phyloP scores from a whole-genome alignment of 2,888 invertebrate genomes.

The Zhuqinia jingwanae region DNA sequence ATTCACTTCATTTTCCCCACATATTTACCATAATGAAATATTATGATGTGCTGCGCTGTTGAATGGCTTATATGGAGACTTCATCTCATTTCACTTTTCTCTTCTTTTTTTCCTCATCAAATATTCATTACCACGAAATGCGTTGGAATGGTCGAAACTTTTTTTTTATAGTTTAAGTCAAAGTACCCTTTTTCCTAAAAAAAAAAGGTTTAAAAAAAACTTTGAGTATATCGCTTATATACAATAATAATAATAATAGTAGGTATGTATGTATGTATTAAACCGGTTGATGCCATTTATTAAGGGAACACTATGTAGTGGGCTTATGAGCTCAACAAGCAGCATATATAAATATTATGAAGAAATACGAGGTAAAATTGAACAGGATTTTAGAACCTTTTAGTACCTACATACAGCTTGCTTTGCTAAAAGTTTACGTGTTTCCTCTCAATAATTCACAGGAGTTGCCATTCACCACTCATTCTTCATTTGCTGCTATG shows the following conservation, averaged over 20 bases:
- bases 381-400: background rate
- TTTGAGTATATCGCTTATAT: no score
- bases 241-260: no score
- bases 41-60: background rate
- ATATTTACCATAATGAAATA: background rate
- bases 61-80: no score
- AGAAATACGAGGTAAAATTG: background rate
- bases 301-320: no score
- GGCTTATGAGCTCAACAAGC: no score
- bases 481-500: background rate
- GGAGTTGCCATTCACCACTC: conserved; percentile 52
- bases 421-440: conserved; percentile 34
- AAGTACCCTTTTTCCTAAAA: no score
- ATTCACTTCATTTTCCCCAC: no score
- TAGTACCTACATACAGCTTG: no score
- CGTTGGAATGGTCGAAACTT: conserved; percentile 9
- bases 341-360: background rate
- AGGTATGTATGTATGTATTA: no score
- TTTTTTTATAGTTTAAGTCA: background rate
- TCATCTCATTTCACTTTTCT: background rate
- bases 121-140: conserved; percentile 62
- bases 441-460: conserved; percentile 66
- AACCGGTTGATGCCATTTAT: no score
- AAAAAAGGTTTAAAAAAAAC: no score
- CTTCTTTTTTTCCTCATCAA: conserved; percentile 62